Base-by-base conservation (phyloP, 2,888 invertebrate species). In the Calliopum simillimum region DNA sequence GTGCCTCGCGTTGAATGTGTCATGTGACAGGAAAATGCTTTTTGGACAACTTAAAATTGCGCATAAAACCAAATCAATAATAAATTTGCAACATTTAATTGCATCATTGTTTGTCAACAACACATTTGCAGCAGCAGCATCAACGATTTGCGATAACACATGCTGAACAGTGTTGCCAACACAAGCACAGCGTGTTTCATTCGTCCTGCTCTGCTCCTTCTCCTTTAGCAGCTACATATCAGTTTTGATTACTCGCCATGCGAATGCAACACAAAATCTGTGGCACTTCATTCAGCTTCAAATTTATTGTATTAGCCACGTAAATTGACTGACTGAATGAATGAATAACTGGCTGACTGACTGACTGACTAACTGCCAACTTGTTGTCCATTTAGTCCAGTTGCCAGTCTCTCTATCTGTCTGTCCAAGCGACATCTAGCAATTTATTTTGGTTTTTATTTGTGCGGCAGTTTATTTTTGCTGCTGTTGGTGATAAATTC, bases 401-500 rank as follows among this genome's bases (percentile, higher is more conserved):
- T n/a, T 6, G 33, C 33, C 33, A 6, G 33, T 4, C 33, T 3
- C 21, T 14, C 13, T n/a, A 19, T 23, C 21, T 47, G 44, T 46
- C 23, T 46, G 62, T 46, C 11, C 16, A 33, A 8, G 21, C 59
- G 13, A 41, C 44, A 61, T 46, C 44, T 23, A 46, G 44, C 19
- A 19, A 46, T 62, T 44, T 47, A 23, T 62, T n/a, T 23, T 5
- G 23, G 23, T 47, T 46, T 19, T 62, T 23, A n/a, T 21, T 47
- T 16, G 2, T 46, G 62, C 25, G n/a, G 44, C 44, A 44, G 16
- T 63, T 63, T 63, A 51, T 63, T 63, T 49, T 49, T n/a, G n/a
- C n/a, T n/a, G n/a, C n/a, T 47, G 49, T 63, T 25, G 65, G 46
- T 16, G 65, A 66, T 66, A 66, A 66, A 66, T 66, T 66, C 65